Base-by-base conservation (phyloP, 2,113 vertebrate genomes). In the Amblyornis subalaris region DNA sequence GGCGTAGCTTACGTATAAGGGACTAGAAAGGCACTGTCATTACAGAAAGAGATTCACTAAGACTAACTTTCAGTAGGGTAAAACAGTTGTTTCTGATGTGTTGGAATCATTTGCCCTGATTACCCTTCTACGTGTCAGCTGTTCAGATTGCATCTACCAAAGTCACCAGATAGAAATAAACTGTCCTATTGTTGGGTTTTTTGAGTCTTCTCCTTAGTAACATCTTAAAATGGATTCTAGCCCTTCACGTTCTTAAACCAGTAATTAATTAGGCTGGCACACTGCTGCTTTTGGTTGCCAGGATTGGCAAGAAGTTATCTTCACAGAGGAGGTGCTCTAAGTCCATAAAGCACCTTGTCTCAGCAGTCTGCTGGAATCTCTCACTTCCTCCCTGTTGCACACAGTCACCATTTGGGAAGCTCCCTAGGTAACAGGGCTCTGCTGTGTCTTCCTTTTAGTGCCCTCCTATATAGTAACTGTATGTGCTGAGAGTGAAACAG, bases 361-460 rank as follows among this genome's bases (percentile, higher is more conserved):
- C 11, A 17, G 28, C 55, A 77, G 10, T 65, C 26, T 36, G 9
- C 64, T 80, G 58, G 14, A 57, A 45, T 58, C 47, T 80, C 35
- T 66, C 6, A 1, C 25, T 85, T 80, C 21, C 55, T 7, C 10
- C 36, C 29, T 58, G 19, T 45, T 0, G 0, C 29, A 18, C 1
- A 0, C 0, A 38, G 25, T 40, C 4, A 3, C 6, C 1, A 2
- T 44, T 66, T 73, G 42, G 33, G 57, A 26, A 51, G 29, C 23
- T 38, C 69, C 71, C 33, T 51, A 35, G 35, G n/a, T 51, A 28
- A 62, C 60, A 71, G 33, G 21, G 9, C 40, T 76, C 48, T 71
- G 22, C 31, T 76, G 7, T 51, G 79, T 33, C 35, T 48, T 77
- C 51, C 2, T 6, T 81, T 71, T 6, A 1, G 38, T 61, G 10